Evolutionary conservation across 2,113 vertebrate species (phyloP).

Genomic region (Corythornis madagascariensis): DNA sequence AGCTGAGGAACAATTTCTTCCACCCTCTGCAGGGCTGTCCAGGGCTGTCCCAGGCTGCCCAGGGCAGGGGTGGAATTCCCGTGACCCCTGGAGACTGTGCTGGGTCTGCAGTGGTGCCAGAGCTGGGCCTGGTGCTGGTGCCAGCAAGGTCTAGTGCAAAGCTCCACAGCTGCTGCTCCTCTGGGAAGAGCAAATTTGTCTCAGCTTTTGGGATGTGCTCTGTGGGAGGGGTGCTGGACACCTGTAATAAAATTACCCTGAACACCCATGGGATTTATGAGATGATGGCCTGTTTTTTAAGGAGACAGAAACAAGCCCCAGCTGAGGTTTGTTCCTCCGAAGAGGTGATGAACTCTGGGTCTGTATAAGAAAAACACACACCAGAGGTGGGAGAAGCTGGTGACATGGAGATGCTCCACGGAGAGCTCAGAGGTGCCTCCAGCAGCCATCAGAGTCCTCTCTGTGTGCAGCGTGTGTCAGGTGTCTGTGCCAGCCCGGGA

Average conservation of each 20-base stretch:
- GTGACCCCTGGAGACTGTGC: not conserved
- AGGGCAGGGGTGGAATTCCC: too few species aligned
- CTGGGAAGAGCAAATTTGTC: not conserved
- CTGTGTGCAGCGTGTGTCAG: not conserved
- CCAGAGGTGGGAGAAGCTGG: not conserved
- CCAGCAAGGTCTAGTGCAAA: rapidly evolving
- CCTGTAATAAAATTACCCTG: constrained; percentile 17
- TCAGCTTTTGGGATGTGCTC: not conserved
- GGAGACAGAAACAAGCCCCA: not conserved
- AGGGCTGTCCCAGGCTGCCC: too few species aligned
- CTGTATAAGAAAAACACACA: rapidly evolving
- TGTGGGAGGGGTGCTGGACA: not conserved
- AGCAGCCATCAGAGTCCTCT: not conserved
- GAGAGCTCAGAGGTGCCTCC: not conserved
- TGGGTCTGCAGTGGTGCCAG: rapidly evolving
- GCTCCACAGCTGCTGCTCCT: not conserved
- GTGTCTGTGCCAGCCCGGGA: not conserved
- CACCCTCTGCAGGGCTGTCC: too few species aligned
- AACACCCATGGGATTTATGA: not conserved
- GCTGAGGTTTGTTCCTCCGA: not conserved
- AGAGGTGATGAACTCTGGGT: not conserved
- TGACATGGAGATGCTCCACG: not conserved
- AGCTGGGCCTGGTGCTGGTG: rapidly evolving
- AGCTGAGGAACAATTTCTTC: not conserved
- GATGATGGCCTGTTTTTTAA: not conserved